Percentiles rank a stretch among this genome's conserved stretches.
Evolutionary conservation across 2,888 invertebrate species (phyloP).

Genomic region (Ectobius pallidus): DNA sequence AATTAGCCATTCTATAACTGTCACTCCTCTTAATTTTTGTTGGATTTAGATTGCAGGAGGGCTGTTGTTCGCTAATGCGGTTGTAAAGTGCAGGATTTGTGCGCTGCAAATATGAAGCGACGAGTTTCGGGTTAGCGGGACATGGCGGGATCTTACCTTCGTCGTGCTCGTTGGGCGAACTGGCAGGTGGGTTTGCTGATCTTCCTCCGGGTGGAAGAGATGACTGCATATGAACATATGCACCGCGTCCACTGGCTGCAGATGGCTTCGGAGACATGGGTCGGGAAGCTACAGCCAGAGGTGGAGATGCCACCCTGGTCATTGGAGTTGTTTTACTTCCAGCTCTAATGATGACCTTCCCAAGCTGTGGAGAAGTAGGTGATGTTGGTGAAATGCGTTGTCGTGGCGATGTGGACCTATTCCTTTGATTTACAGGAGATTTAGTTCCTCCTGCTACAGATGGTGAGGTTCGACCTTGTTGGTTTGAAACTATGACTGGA

Average conservation of each 20-base stretch:
- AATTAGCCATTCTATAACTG: constrained; percentile 83
- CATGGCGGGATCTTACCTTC: constrained; percentile 67
- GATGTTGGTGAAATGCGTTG: constrained; percentile 37
- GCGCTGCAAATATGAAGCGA: constrained; percentile 39
- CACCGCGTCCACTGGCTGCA: constrained; percentile 34
- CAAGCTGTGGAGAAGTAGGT: constrained; percentile 67
- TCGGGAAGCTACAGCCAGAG: constrained; percentile 25
- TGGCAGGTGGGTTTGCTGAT: constrained; percentile 6
- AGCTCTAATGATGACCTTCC: constrained; percentile 68
- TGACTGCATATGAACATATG: constrained; percentile 43
- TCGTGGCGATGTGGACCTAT: constrained; percentile 44
- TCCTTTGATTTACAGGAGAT: constrained; percentile 48
- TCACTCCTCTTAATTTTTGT: constrained; percentile 77
- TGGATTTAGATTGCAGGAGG: constrained; percentile 5
- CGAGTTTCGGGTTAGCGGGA: constrained; percentile 39
- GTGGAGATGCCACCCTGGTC: constrained; percentile 30
- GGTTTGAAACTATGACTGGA: constrained; percentile 51
- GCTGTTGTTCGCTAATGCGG: constrained; percentile 38
- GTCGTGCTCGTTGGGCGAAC: constrained; percentile 60
- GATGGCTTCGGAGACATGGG: constrained; percentile 35
- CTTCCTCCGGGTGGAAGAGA: constrained; percentile 25
- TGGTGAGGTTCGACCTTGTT: background rate
- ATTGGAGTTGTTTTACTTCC: constrained; percentile 54
- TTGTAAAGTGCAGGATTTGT: constrained; percentile 38
- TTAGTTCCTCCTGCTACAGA: constrained; percentile 14